Base-by-base conservation (phyloP, 1,140 invertebrate genomes). In the Drosophila subpulchrella region DNA sequence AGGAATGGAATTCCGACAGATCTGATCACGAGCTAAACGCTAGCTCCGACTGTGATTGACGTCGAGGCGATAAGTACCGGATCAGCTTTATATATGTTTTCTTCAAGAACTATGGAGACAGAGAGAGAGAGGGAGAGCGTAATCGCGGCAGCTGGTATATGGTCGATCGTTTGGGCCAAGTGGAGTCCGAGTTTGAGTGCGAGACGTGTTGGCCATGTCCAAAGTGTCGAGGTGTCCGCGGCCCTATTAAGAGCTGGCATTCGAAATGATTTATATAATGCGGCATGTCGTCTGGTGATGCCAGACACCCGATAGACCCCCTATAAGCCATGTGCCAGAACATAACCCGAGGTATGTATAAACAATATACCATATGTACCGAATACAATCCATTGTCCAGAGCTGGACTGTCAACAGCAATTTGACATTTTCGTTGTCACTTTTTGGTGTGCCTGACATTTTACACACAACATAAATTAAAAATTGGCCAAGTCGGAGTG, bases 261-360 rank as follows among this genome's bases (percentile, higher is more conserved):
- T 77, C 70, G 75, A 70, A 88, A 88, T 88, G 84, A 88, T 88
- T 88, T 88, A 88, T 88, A 88, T 88, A 88, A 89, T 88, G 78
- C 67, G 55, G 75, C 79, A 76, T 82, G 27, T 27, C 82, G 81
- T 84, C 81, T 82, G 66, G 50, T 73, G 81, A 85, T 85, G 70
- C 71, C 56, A 70, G 68, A 78, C 83, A 53, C 47, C 42, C 79
- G 72, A 85, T 81, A 85, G 67, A 55, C 61, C 73, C 60, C 42
- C 59, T 65, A 61, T 75, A 32, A 10, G 27, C 27, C 27, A 5
- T 27, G 27, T 27, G 44, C 60, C 42, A 56, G 57, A 55, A 47
- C 68, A 34, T 76, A 74, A 17, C n/a, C 6, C 61, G 39, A 44
- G 50, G 8, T 44, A 46, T 66, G 54, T 72, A 42, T 44, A 17